Evolutionary conservation across 2,888 invertebrate species (phyloP), one percentile per base, ranked within the genome.

Genomic region (Erebia epiphron): DNA sequence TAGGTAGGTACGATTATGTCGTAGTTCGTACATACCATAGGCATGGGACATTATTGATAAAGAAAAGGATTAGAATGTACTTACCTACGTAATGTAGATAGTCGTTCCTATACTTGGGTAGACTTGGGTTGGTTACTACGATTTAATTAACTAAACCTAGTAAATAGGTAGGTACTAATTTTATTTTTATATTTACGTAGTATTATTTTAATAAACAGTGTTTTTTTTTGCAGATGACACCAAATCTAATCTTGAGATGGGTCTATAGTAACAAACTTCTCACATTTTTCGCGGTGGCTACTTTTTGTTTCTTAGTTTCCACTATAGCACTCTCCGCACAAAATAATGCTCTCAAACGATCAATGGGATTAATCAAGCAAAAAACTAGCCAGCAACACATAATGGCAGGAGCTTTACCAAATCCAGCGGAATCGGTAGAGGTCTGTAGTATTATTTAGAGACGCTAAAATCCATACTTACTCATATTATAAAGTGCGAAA

Each of bases 251-350:
- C 14, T 41, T 75, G 26, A 70, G 78, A 63, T 86, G 86, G 85
- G 68, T 74, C 0, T 70, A 69, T 57, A 73, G 78, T 49, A 82
- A 86, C 69, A 94, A 94, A 78, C 63, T 90, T 11, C 66, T 90
- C 1, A 21, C 88, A 7, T 77, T 92, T 67, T 82, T 94, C 56
- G 79, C 84, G 60, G 56, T 86, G 61, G 76, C 86, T 0, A 78
- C 86, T 26, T 75, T 89, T 26, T 87, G 89, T 49, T 91, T 95
- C 41, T 85, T 92, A 2, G 84, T 58, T 0, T 60, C 56, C 14
- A 70, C 65, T 8, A 41, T 66, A 13, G 62, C 68, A 14, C 52
- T 68, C 21, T 26, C 71, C 10, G 16, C 57, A 9, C 26, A 56
- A 41, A 67, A 67, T 2, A 57, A 49, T 26, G 26, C 57, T 5